These are phyloP conservation scores for Eleginops maclovinus DNA, from an alignment of 2,113 vertebrate species.

Conservation along the genomic window DNA sequence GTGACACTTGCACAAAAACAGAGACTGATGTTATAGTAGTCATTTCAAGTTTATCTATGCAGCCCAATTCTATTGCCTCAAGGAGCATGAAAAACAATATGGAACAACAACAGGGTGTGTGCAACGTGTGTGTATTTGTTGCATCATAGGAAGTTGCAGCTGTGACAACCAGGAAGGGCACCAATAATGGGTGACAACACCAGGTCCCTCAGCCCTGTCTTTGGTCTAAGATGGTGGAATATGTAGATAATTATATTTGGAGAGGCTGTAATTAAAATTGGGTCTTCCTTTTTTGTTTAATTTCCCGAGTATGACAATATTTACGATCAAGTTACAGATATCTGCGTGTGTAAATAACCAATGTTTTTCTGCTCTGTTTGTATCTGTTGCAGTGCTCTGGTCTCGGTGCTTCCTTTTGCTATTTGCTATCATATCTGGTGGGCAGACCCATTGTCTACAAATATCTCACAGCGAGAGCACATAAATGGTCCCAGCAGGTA, in stretches of 20 bases:
- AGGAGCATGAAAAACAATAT: background rate
- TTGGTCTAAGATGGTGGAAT: background rate
- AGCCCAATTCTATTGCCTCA: background rate
- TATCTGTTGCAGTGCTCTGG: constrained; percentile 91
- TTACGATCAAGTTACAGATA: too few relatives aligned
- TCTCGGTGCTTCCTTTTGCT: constrained; percentile 97
- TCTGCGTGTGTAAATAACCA: background rate
- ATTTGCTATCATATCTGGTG: constrained; percentile 97
- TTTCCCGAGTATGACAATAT: background rate
- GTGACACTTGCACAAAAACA: background rate
- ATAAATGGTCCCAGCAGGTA: constrained; percentile 99
- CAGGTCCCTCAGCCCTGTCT: background rate
- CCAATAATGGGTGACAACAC: constrained; percentile 11
- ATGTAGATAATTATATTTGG: background rate
- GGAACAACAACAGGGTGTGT: background rate
- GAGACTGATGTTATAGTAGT: too few relatives aligned
- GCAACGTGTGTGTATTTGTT: background rate
- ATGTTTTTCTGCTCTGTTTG: constrained; percentile 1
- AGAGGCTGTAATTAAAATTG: too few relatives aligned
- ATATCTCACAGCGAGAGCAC: constrained; percentile 95
- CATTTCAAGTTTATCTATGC: too few relatives aligned
- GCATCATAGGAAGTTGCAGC: background rate
- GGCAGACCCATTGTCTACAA: constrained; percentile 96
- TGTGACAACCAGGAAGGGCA: background rate
- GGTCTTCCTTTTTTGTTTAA: background rate